Conservation (phyloP, 2,113 vertebrate genomes). For the Anser cygnoides region DNA sequence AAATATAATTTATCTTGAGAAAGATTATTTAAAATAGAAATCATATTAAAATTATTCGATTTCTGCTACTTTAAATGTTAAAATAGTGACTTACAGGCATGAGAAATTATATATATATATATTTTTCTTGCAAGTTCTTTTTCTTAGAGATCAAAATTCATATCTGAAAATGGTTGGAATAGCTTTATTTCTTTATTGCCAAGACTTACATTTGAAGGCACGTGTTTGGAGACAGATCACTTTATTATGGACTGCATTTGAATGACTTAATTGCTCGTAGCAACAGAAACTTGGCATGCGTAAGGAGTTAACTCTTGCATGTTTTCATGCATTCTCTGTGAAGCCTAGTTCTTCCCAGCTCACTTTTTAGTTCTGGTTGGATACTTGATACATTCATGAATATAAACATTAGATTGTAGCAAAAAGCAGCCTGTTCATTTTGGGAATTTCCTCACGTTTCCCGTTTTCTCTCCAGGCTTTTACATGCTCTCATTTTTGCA, state of each 20-base stretch:
- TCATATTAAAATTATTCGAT: background rate
- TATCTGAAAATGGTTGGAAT: background rate
- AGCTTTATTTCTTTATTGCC: background rate
- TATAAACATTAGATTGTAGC: background rate
- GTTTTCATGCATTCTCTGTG: background rate
- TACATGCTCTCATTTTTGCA: background rate
- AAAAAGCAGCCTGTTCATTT: background rate
- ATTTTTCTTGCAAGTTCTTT: background rate
- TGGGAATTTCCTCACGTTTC: background rate
- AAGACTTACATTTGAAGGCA: background rate
- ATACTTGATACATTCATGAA: background rate
- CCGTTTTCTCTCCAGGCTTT: background rate
- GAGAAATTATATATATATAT: background rate
- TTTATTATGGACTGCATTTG: constrained; percentile 29
- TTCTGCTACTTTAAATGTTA: background rate
- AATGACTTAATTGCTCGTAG: constrained; percentile 35
- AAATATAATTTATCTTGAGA: background rate
- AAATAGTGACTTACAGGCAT: background rate
- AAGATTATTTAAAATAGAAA: background rate
- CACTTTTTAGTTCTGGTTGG: background rate
- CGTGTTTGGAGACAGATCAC: background rate
- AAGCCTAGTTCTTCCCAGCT: background rate
- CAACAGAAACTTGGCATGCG: constrained; percentile 37
- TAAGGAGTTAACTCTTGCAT: background rate
- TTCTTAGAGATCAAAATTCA: background rate